Base-by-base conservation (phyloP, 2,797 vertebrate species). In the Megaceryle alcyon region DNA sequence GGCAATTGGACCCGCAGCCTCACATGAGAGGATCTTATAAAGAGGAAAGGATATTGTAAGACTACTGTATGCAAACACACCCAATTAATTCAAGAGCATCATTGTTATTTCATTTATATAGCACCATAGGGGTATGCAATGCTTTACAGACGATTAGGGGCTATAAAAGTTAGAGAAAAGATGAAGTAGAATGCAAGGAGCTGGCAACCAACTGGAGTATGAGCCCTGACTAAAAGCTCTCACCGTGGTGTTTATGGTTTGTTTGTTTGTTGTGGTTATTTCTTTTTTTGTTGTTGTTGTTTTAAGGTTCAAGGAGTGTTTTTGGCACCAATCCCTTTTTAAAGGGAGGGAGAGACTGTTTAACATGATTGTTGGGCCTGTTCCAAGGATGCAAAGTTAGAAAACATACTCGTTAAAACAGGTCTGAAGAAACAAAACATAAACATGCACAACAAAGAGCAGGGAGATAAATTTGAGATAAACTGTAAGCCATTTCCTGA, bases 61-160 rank as follows among this genome's bases (percentile, higher is more conserved):
- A 75, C 59, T 94, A 49, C 82, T 63, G 39, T 94, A 88, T 83
- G 95, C 73, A 95, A 95, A 94, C 44, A 2, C 79, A 96, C 84
- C 79, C 86, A 96, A 97, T 97, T 97, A 97, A 96, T 97, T 97
- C 94, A 92, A 89, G 63, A 96, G 56, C 86, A 88, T 90, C 86
- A 77, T 88, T 94, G 94, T 90, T 94, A 87, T 93, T 96, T 90
- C 82, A 95, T 95, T 95, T 97, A 94, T 96, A 96, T 93, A 49
- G 86, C 93, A 92, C 91, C 93, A 61, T 26, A 82, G 89, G 82
- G 95, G 82, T 84, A 94, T 71, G 88, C 83, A 80, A 86, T 82
- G 88, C 92, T 95, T 96, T 92, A 94, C 83, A 97, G 86, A 95
- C 64, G 14, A 96, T 96, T 94, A 97, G 92, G 92, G 94, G 92